Evolutionary conservation across 2,888 invertebrate genomes (phyloP).

Genomic region (Parapristionchus giblindavisi): DNA sequence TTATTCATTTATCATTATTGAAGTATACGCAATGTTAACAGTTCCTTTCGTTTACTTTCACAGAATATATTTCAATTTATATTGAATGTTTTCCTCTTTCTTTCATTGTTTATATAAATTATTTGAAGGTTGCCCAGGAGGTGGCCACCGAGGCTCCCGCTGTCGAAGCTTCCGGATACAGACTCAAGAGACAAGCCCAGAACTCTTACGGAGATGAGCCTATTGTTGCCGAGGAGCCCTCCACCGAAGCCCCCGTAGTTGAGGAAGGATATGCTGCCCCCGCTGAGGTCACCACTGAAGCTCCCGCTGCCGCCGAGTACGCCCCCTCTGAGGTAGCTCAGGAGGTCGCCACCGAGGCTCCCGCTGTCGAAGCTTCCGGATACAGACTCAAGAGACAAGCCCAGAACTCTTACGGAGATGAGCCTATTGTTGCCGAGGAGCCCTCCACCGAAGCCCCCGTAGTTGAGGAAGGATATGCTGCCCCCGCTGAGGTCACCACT

Average conservation of each 20-base stretch:
- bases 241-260: conserved; percentile 37
- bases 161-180: conserved; percentile 33
- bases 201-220: conserved; percentile 55
- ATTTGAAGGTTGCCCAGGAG: conserved; percentile 2
- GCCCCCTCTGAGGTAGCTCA: conserved; percentile 10
- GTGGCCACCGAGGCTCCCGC: conserved; percentile 16
- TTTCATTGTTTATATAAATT: no score
- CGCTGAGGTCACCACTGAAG: not conserved
- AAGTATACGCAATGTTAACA: not conserved
- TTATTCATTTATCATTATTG: not conserved
- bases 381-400: conserved; percentile 42
- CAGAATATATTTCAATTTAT: no score
- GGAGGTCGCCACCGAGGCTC: not conserved
- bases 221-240: conserved; percentile 44
- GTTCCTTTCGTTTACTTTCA: no score
- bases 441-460: conserved; percentile 35
- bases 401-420: conserved; percentile 54
- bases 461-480: not conserved
- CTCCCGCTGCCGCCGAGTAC: conserved; percentile 1
- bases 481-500: conserved; percentile 43
- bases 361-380: conserved; percentile 31
- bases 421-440: conserved; percentile 43
- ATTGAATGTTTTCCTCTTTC: no score
- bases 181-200: conserved; percentile 42
- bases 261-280: not conserved